A percentile compares a stretch with the other conserved stretches of the same genome.
Evolutionary conservation across 2,888 invertebrate species (phyloP).

Genomic region (Lysandra bellargus): DNA sequence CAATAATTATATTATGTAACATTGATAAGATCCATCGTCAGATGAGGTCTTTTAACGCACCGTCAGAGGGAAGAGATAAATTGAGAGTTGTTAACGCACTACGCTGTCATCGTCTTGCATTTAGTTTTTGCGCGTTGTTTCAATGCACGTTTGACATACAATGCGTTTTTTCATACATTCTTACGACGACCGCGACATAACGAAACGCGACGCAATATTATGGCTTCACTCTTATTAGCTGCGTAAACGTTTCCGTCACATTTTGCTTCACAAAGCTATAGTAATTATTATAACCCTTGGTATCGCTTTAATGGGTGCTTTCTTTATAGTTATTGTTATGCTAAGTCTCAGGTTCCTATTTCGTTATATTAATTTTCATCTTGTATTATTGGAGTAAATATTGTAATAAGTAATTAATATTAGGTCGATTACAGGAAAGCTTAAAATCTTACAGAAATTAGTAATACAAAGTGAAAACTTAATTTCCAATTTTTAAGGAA

Average conservation of each 20-base stretch:
- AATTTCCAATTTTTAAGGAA: no score
- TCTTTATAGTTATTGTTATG: neutral
- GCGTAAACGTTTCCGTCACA: neutral
- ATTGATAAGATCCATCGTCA: no score
- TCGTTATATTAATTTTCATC: neutral
- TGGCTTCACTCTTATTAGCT: neutral
- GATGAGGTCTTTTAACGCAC: no score
- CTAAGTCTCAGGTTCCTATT: neutral
- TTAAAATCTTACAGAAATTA: no score
- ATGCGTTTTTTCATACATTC: neutral
- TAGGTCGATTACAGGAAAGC: no score
- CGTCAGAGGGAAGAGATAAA: no score
- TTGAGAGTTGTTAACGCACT: no score
- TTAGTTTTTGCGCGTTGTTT: neutral
- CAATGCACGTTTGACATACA: neutral
- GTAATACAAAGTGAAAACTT: no score
- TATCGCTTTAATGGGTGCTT: neutral
- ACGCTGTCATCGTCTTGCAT: no score
- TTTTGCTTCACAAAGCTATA: neutral
- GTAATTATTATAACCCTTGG: neutral
- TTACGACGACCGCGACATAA: neutral
- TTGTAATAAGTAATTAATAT: no score
- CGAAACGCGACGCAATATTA: neutral
- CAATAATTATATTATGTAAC: no score
- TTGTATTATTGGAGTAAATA: no score